Evolutionary conservation across 2,113 vertebrate species (phyloP).

Genomic region (Camarhynchus parvulus): DNA sequence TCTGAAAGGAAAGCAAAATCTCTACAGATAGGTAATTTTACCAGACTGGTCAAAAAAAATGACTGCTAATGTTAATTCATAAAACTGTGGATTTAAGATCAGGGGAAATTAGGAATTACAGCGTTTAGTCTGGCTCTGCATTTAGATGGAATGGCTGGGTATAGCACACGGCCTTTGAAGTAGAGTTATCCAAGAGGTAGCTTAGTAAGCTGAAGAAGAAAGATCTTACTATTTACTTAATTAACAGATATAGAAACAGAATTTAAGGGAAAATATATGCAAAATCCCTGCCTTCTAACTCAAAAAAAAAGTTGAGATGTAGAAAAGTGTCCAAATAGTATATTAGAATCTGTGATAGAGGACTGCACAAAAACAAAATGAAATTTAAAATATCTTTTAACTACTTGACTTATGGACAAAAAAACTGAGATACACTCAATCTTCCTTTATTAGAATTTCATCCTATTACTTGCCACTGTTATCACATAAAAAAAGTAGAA

Average conservation of each 20-base stretch:
- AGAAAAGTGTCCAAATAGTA: background rate
- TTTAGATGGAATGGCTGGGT: background rate
- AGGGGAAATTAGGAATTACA: constrained; percentile 29
- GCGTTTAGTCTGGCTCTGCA: constrained; percentile 2
- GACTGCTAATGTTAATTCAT: constrained; percentile 10
- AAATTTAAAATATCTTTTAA: background rate
- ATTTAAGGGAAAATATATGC: background rate
- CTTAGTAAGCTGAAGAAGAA: constrained; percentile 13
- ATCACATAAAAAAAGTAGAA: background rate
- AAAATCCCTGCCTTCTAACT: background rate
- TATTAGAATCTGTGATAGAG: background rate
- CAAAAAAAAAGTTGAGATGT: background rate
- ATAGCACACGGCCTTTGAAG: constrained; percentile 9
- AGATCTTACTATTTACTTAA: background rate
- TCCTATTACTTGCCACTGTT: background rate
- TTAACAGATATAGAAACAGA: background rate
- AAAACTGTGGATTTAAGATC: background rate
- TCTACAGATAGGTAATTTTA: background rate
- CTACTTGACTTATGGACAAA: background rate
- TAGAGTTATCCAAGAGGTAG: background rate
- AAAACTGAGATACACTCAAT: background rate
- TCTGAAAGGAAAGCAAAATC: constrained; percentile 27
- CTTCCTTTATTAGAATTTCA: background rate
- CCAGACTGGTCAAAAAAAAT: background rate
- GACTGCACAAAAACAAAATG: background rate